Evolutionary conservation across 1,140 invertebrate species (phyloP), one percentile per base, ranked within the genome.

Genomic region (Dendroctonus valens): DNA sequence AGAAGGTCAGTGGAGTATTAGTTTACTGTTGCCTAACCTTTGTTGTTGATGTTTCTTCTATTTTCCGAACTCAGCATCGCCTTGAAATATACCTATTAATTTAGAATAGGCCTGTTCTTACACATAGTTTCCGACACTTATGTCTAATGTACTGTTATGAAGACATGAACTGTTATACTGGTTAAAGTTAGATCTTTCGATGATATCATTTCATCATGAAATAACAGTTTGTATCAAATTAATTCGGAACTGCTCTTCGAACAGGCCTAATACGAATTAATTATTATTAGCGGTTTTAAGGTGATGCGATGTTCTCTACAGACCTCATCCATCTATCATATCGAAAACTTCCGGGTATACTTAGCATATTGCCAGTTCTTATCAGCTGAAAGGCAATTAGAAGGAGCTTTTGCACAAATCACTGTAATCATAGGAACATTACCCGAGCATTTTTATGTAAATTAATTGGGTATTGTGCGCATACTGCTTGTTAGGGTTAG

Each of bases 1-100:
- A 67, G 62, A 73, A 73, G 72, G 73, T 74, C 73, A 74, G 73
- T 73, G 70, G 70, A 73, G 70, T 70, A 73, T 73, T 67, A 59
- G 68, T 62, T 68, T 70, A 73, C 53, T 70, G 70, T 73, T 73
- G 70, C 72, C 72, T 72, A 46, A 73, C 59, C 68, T 66, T 66
- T 65, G 49, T 57, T 65, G 67, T 50, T 65, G 54, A 59, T 70
- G 69, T 70, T 65, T 57, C 48, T 68, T 59, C 59, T 66, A 60
- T 12, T 37, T 60, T 59, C 41, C 57, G 41, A 15, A 59, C 38
- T 53, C 51, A 52, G 46, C 11, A 60, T 59, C 58, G 55, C 49
- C 41, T 67, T 60, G 59, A 65, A 65, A 67, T 67, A 8, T 38
- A 11, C 12, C 14, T 59, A 8, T 55, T 39, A 12, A 6, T 11